Percentiles rank a stretch among this genome's conserved stretches.
phyloP scores from a whole-genome alignment of 2,113 vertebrate genomes.

The Apaloderma vittatum region DNA sequence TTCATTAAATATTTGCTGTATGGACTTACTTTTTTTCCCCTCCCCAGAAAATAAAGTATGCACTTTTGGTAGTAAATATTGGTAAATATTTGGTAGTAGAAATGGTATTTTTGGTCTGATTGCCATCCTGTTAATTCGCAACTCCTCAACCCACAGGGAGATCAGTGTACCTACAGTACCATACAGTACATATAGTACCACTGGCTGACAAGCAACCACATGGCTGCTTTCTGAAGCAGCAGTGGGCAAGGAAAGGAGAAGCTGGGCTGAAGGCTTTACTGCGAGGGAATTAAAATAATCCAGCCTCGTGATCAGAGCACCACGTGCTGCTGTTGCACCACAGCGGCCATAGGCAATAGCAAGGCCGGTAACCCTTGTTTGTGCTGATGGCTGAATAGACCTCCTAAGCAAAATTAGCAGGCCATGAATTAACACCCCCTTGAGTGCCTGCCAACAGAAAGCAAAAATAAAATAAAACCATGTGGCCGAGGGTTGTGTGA shows the following conservation, averaged over 20 bases:
- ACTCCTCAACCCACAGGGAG: too few species aligned
- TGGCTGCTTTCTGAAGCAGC: not conserved
- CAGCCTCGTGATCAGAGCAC: not conserved
- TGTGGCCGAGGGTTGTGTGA: conserved; percentile 33
- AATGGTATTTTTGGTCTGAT: too few species aligned
- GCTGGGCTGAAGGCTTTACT: not conserved
- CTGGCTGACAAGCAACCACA: not conserved
- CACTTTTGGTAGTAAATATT: too few species aligned
- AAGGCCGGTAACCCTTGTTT: not conserved
- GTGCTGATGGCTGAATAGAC: not conserved
- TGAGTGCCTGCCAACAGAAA: conserved; percentile 51
- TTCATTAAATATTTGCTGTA: too few species aligned
- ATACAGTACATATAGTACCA: too few species aligned
- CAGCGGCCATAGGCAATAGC: not conserved
- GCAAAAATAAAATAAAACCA: conserved; percentile 62
- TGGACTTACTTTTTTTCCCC: too few species aligned
- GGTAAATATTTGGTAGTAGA: too few species aligned
- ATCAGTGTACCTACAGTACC: too few species aligned
- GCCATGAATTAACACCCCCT: conserved; percentile 38
- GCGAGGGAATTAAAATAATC: accelerated
- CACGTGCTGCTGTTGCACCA: not conserved
- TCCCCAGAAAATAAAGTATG: too few species aligned
- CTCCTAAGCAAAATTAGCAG: conserved; percentile 43
- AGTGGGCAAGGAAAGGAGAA: not conserved
- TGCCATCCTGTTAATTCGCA: too few species aligned